Base-by-base conservation (phyloP, 1,140 invertebrate species). In the Aphelinus certus region DNA sequence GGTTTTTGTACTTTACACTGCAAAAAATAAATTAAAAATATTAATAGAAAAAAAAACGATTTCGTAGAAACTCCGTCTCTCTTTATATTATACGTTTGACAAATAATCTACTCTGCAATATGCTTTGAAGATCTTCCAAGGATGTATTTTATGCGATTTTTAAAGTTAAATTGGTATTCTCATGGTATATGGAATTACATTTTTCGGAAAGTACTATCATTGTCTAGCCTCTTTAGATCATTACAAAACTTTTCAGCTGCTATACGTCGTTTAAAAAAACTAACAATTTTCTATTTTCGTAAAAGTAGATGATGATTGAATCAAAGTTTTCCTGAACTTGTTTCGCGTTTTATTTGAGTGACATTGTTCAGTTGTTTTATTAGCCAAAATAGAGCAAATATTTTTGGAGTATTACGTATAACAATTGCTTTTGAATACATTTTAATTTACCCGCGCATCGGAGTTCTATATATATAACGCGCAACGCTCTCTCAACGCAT, bases 341-440 rank as follows among this genome's bases (percentile, higher is more conserved):
- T 81, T 96, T 90, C 0, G 95, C 95, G 93, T 53, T 91, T 92
- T 1, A 98, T 91, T 0, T 96, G 96, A 6, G 88, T 90, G 1
- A 98, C 90, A 88, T 93, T 91, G 3, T 98, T 86, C 3, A 97
- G 86, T 90, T 98, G 96, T 87, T 98, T 97, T 1, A 98, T 90
- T 80, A 89, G 90, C 93, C 94, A 96, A 51, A 98, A 88, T 63
- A 88, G 83, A 5, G 88, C 86, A 88, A 95, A 95, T 7, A 91
- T 91, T 81, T 94, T 91, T 6, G 95, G 95, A 62, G 92, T 95
- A 84, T 98, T 98, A 26, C 26, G 26, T 86, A 96, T 96, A 0
- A 96, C 90, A 69, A 98, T 92, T 45, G 91, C 90, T 63, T 92
- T 89, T 66, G 89, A 69, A 9, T 64, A 75, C 7, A 55, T 47